Evolutionary conservation across 2,888 invertebrate genomes (phyloP).

Genomic region (Tetranychus truncatus): DNA sequence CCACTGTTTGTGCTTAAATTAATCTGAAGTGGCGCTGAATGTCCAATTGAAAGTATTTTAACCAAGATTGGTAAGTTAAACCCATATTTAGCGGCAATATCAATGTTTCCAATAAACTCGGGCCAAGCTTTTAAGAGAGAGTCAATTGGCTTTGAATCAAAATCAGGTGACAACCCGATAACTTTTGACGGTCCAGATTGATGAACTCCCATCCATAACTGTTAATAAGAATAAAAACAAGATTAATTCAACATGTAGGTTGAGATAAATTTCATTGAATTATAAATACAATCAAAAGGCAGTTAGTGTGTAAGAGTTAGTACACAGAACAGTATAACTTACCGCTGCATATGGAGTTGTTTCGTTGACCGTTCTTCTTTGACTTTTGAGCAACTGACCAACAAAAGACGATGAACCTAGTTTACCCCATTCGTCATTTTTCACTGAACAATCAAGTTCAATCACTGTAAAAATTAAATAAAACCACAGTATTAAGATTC

Average conservation of each 20-base stretch:
- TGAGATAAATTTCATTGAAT: too few species aligned
- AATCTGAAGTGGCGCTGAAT: conserved; percentile 84
- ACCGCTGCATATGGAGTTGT: conserved; percentile 43
- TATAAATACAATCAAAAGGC: too few species aligned
- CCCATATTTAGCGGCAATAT: conserved; percentile 45
- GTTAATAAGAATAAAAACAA: too few species aligned
- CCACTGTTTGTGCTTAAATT: conserved; percentile 38
- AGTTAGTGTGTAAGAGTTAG: too few species aligned
- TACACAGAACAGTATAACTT: too few species aligned
- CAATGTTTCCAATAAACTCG: conserved; percentile 44
- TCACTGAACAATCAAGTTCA: conserved; percentile 49
- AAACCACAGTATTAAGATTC: too few species aligned
- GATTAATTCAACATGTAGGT: too few species aligned
- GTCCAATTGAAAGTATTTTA: conserved; percentile 77
- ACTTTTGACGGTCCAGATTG: conserved; percentile 59
- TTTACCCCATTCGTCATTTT: conserved; percentile 86
- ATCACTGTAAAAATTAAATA: conserved; percentile 16
- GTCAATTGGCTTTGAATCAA: conserved; percentile 35
- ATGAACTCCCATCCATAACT: conserved; percentile 94
- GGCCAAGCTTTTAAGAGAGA: conserved; percentile 44
- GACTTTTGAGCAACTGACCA: conserved; percentile 49
- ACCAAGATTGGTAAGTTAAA: conserved; percentile 66
- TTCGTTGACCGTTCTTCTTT: conserved; percentile 45
- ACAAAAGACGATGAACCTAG: conserved; percentile 55
- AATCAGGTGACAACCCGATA: conserved; percentile 12